phyloP scores from a whole-genome alignment of 2,888 invertebrate species.

The Diloba caeruleocephala region DNA sequence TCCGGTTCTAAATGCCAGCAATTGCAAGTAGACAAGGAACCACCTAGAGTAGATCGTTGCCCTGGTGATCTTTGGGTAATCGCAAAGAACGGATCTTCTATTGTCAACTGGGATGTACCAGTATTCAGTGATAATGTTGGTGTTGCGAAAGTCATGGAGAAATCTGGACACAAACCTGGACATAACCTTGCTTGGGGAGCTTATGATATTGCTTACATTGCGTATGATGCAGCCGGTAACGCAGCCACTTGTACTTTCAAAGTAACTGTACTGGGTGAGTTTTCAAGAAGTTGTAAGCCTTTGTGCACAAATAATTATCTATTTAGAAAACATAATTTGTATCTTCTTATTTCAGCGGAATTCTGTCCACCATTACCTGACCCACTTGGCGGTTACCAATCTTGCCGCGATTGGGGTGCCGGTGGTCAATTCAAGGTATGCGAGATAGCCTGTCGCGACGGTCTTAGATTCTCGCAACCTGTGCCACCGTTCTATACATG shows the following conservation, averaged over 20 bases:
- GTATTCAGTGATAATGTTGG: slow-evolving; percentile 97
- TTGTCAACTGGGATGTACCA: slow-evolving; percentile 97
- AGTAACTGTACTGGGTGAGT: slow-evolving; percentile 95
- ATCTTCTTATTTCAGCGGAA: slow-evolving; percentile 90
- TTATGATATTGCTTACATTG: slow-evolving; percentile 98
- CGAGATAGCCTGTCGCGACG: slow-evolving; percentile 95
- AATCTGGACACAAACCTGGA: slow-evolving; percentile 95
- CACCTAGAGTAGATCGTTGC: slow-evolving; percentile 96
- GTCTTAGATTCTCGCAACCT: slow-evolving; percentile 96
- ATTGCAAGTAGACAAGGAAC: slow-evolving; percentile 94
- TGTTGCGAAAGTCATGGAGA: slow-evolving; percentile 93
- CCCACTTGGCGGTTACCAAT: slow-evolving; percentile 97
- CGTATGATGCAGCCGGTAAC: slow-evolving; percentile 97
- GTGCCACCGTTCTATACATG: slow-evolving; percentile 99
- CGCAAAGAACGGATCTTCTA: slow-evolving; percentile 96
- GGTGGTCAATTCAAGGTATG: slow-evolving; percentile 98
- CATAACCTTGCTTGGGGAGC: slow-evolving; percentile 96
- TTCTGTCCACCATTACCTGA: slow-evolving; percentile 97
- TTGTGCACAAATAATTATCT: background rate
- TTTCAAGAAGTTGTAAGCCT: background rate
- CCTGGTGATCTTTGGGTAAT: slow-evolving; percentile 98
- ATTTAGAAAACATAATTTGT: background rate
- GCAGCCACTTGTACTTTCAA: slow-evolving; percentile 97
- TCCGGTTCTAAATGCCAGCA: slow-evolving; percentile 95
- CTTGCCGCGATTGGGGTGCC: slow-evolving; percentile 98